phyloP scores from a whole-genome alignment of 2,888 invertebrate species.

The Andrena chrysosceles region DNA sequence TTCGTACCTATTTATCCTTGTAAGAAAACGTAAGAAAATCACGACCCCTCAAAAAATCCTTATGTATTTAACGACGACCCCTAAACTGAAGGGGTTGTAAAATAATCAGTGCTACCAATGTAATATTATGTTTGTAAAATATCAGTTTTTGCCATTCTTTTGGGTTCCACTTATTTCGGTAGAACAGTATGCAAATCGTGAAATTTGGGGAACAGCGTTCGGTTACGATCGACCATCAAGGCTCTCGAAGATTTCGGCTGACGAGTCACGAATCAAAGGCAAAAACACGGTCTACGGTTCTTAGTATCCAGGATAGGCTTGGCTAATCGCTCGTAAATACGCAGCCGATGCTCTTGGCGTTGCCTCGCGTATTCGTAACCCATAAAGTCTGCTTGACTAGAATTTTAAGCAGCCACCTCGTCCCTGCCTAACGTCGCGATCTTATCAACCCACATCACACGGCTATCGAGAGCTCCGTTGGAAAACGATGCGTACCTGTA shows the following conservation, averaged over 20 bases:
- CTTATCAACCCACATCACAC: conserved; percentile 62
- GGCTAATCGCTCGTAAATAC: conserved; percentile 71
- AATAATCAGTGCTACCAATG: no score
- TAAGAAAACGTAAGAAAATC: no score
- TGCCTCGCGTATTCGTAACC: conserved; percentile 69
- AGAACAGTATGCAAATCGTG: conserved; percentile 23
- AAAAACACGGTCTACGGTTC: conserved; percentile 31
- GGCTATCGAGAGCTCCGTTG: conserved; percentile 35
- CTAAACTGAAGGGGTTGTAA: no score
- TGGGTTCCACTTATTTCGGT: no score
- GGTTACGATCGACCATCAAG: conserved; percentile 9
- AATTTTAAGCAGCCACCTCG: conserved; percentile 71
- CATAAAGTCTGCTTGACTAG: conserved; percentile 69
- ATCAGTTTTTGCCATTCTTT: no score
- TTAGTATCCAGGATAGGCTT: conserved; percentile 60
- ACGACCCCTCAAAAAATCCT: no score
- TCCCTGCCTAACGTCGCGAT: conserved; percentile 61
- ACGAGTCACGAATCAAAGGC: conserved; percentile 40
- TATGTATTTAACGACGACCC: no score
- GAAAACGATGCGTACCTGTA: conserved; percentile 25
- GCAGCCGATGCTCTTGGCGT: conserved; percentile 57
- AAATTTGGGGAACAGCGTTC: conserved; percentile 29
- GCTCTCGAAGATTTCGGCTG: conserved; percentile 43
- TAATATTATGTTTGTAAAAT: no score
- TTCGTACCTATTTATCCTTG: background rate